Conservation (phyloP, 2,797 vertebrate genomes). For the Galagoides demidoff region DNA sequence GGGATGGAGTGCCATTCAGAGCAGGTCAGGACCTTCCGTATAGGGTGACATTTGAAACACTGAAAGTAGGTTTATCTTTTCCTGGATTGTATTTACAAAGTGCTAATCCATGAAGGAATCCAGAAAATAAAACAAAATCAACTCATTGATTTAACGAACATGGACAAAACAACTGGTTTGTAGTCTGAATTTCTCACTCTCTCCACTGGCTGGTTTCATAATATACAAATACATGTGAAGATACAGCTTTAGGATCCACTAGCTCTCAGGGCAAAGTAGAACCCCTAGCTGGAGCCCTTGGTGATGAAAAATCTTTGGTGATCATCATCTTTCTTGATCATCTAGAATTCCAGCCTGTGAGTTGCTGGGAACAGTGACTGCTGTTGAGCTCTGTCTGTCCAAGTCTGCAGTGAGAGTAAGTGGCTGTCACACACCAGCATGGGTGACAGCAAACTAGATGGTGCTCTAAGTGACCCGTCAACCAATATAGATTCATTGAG, state of each 20-base stretch:
- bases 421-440: neutral
- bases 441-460: neutral
- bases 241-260: neutral
- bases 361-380: neutral
- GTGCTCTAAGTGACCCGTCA: neutral
- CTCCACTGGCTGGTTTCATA: neutral
- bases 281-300: neutral
- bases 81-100: neutral
- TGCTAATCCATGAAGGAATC: neutral
- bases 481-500: neutral
- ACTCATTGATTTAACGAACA: neutral
- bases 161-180: neutral
- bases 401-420: neutral
- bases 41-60: neutral
- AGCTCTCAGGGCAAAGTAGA: neutral
- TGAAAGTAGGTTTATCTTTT: neutral
- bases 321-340: neutral
- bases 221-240: neutral
- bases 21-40: neutral
- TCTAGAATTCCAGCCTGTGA: neutral
- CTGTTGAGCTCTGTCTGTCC: neutral
- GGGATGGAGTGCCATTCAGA: neutral
- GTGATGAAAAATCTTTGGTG: neutral
- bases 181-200: neutral
- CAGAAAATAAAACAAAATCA: slow-evolving; percentile 7